phyloP scores from a whole-genome alignment of 1,140 invertebrate genomes.

The Diorhabda carinulata region DNA sequence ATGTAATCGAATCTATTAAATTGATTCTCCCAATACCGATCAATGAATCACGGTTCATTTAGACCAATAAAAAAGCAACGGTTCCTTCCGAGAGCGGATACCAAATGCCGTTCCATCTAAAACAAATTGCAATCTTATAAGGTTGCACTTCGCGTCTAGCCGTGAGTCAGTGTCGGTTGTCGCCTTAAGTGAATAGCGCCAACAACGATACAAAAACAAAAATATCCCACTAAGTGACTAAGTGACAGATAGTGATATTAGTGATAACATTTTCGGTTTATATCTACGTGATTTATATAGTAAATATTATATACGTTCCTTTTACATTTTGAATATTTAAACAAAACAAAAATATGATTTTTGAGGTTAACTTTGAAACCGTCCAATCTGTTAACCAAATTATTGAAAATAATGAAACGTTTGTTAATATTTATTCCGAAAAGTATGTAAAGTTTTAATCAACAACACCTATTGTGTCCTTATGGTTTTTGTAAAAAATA shows the following conservation, averaged over 20 bases:
- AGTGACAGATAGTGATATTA: neutral
- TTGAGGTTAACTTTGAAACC: too few relatives aligned
- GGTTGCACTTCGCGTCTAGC: constrained; percentile 19
- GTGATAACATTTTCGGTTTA: too few relatives aligned
- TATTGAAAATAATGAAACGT: too few relatives aligned
- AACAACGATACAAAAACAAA: neutral
- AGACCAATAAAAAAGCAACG: constrained; percentile 3
- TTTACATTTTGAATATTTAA: too few relatives aligned
- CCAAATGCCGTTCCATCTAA: neutral
- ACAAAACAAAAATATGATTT: too few relatives aligned
- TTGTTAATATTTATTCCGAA: too few relatives aligned
- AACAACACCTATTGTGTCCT: too few relatives aligned
- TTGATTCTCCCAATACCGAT: neutral
- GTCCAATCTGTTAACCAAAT: too few relatives aligned
- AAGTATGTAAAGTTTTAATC: too few relatives aligned
- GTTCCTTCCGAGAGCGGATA: constrained; percentile 3
- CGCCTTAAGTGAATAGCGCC: constrained; percentile 23
- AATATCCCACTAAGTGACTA: neutral
- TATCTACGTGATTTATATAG: too few relatives aligned
- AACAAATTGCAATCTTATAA: constrained; percentile 15
- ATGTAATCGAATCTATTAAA: neutral
- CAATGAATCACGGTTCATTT: neutral
- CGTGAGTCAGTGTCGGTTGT: constrained; percentile 37
- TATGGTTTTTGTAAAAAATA: too few relatives aligned
- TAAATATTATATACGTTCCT: too few relatives aligned